A percentile compares a stretch with the other conserved stretches of the same genome.
phyloP scores from a whole-genome alignment of 2,113 vertebrate genomes.

The Stictonetta naevosa region DNA sequence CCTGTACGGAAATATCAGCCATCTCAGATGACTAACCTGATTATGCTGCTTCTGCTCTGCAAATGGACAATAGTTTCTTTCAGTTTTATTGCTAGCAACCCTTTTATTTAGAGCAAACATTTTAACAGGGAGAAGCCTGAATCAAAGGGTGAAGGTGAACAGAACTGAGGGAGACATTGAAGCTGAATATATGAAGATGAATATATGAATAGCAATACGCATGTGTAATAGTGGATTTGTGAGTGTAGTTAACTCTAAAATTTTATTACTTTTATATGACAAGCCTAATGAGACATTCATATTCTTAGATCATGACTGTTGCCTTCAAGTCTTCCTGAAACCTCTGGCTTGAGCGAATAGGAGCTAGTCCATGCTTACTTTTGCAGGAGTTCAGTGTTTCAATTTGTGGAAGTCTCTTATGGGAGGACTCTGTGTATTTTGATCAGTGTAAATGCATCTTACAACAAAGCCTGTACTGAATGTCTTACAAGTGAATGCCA shows the following conservation, averaged over 20 bases:
- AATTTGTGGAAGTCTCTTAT: not conserved
- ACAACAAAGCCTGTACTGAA: not conserved
- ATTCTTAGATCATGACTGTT: not conserved
- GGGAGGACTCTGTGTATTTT: not conserved
- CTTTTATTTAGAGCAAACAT: not conserved
- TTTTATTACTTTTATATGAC: not conserved
- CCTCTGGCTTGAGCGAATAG: not conserved
- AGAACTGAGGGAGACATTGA: not conserved
- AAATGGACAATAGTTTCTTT: not conserved
- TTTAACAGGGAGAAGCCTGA: not conserved
- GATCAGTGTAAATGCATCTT: not conserved
- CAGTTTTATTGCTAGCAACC: not conserved
- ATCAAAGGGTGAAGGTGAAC: not conserved
- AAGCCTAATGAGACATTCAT: not conserved
- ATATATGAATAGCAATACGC: not conserved
- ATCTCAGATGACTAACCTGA: accelerated
- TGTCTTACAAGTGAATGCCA: not conserved
- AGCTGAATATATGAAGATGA: not conserved
- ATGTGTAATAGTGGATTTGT: not conserved
- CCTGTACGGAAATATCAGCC: not conserved
- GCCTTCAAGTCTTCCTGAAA: not conserved
- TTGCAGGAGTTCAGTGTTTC: not conserved
- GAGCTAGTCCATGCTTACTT: not conserved
- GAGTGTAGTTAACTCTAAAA: not conserved
- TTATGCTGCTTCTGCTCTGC: not conserved